phyloP scores from a whole-genome alignment of 2,113 vertebrate species.

The Pontoporia blainvillei region DNA sequence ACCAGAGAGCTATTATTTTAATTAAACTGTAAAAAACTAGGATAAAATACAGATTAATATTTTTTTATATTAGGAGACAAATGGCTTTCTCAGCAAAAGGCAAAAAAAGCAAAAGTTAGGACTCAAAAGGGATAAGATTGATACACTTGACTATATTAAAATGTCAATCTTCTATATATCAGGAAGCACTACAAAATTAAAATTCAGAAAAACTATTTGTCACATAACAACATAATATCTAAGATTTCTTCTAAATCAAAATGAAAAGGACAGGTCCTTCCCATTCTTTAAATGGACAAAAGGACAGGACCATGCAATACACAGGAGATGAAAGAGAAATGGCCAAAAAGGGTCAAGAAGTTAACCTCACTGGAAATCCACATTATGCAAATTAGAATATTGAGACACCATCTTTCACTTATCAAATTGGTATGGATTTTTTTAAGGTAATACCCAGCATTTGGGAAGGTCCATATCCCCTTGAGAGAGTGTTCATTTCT shows the following conservation, averaged over 20 bases:
- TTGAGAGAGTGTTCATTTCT: not conserved
- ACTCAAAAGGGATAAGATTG: not conserved
- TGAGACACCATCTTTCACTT: not conserved
- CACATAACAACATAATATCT: not conserved
- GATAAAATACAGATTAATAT: slow-evolving; percentile 10
- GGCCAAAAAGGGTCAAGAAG: not conserved
- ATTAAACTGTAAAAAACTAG: slow-evolving; percentile 45
- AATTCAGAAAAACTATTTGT: not conserved
- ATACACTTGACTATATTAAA: not conserved
- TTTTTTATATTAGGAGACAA: not conserved
- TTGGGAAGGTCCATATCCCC: not conserved
- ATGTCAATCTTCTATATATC: not conserved
- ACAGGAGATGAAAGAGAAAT: not conserved
- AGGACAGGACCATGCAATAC: not conserved
- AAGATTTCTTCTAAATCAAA: not conserved
- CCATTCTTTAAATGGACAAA: not conserved
- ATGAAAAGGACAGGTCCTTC: not conserved
- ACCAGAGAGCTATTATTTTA: slow-evolving; percentile 50
- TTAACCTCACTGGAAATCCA: not conserved
- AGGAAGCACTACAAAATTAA: not conserved
- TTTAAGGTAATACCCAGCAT: not conserved
- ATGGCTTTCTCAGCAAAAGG: not conserved
- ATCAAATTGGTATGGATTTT: not conserved
- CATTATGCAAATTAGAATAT: not conserved
- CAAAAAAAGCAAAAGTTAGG: not conserved